Base-by-base conservation (phyloP, 2,888 invertebrate species). In the Leuctra nigra region DNA sequence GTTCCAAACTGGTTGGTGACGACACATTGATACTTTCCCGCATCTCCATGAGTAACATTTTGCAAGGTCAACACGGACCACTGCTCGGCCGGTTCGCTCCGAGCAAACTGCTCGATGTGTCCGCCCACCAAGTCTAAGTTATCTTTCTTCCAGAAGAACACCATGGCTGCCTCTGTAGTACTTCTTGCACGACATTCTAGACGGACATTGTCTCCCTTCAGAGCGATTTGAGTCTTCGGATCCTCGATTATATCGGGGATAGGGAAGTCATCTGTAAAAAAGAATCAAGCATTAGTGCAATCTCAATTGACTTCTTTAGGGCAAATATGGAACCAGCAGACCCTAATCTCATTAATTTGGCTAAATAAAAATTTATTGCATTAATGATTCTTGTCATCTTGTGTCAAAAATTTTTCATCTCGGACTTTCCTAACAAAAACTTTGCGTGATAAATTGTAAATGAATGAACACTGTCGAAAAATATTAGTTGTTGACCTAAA, bases 21-120 rank as follows among this genome's bases (percentile, higher is more conserved):
- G 61, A 93, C 83, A 75, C 97, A 97, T 71, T 97, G 95, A 72
- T 96, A 97, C 70, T 82, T 83, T 1, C 95, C 96, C 59, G 87
- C 87, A 71, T 92, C 86, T 39, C 81, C 77, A 72, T 91, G 84
- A 54, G 85, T 84, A 0, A 94, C 84, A 69, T 87, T 85, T 35
- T 76, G 75, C 61, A 96, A 78, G 53, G 83, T 79, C 56, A 96
- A 77, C 54, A 81, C 77, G 16, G 92, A 91, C 39, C 84, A 71
- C 16, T 70, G 69, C 53, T 68, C 68, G 25, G 63, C 63, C 1
- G 64, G 64, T 1, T 80, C 82, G 60, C 83, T 63, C 11, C 64
- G 63, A n/a, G 64, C 64, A 53, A 64, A 65, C 7, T 65, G 66
- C 54, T 61, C 60, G 22, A 66, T 63, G n/a, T 61, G 55, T 2